These are phyloP conservation scores for Cenopis cana DNA, from an alignment of 2,888 invertebrate species.

Conservation along the genomic window DNA sequence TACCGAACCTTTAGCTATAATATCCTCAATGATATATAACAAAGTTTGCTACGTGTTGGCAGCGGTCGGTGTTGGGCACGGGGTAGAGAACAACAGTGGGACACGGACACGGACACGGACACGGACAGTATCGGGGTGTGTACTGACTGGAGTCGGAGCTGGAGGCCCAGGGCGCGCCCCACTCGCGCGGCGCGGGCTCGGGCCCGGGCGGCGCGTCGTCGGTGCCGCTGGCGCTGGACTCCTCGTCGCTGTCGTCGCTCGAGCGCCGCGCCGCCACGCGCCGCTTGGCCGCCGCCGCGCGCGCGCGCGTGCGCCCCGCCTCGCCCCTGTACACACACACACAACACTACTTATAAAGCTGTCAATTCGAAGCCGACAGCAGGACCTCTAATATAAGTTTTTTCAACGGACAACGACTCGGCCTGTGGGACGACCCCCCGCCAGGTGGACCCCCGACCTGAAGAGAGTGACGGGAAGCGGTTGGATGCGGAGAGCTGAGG, in stretches of 20 bases:
- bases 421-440: too few relatives aligned
- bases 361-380: too few relatives aligned
- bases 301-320: constrained; percentile 67
- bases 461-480: too few relatives aligned
- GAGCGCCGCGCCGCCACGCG: constrained; percentile 72
- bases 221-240: constrained; percentile 78
- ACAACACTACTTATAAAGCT: not conserved
- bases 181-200: constrained; percentile 79
- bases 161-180: constrained; percentile 84
- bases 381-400: too few relatives aligned
- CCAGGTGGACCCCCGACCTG: too few relatives aligned
- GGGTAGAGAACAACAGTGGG: too few relatives aligned
- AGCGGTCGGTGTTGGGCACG: too few relatives aligned
- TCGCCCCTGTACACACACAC: constrained; percentile 59
- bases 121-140: not conserved
- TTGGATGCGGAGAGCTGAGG: too few relatives aligned
- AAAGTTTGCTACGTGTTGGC: not conserved
- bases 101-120: too few relatives aligned
- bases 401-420: too few relatives aligned
- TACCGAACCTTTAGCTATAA: too few relatives aligned
- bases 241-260: constrained; percentile 80
- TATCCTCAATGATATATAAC: not conserved
- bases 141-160: constrained; percentile 76
- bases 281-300: constrained; percentile 68
- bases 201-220: constrained; percentile 80